Evolutionary conservation across 2,113 vertebrate species (phyloP), one percentile per base, ranked within the genome.

Genomic region (Zosterops pallidus): DNA sequence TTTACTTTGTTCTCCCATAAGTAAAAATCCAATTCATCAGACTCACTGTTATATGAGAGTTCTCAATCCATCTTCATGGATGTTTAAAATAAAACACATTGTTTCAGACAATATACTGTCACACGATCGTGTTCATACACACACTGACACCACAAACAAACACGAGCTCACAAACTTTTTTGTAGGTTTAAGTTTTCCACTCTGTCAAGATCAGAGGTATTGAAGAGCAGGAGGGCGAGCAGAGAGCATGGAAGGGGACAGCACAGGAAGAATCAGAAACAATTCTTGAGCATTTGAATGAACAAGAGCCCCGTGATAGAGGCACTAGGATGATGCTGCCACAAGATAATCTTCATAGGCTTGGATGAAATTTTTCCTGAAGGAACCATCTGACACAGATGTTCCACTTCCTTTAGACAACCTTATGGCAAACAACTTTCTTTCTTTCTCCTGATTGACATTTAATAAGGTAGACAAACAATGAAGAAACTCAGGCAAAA

Each of bases 231-330:
- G 12, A 92, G 50, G 60, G 20, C 72, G 80, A 97, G 88, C 77
- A 96, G 88, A 93, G 72, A 96, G 75, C 56, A 75, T 0, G 3
- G 52, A 95, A 96, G 52, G 33, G n/a, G 87, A 92, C 21, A 76
- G 65, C 81, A 93, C 72, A 79, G 24, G 59, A 96, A 93, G 82
- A 95, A 93, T 85, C 70, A 96, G 75, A 95, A 83, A 24, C 15
- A 59, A 55, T 84, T 84, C 59, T 33, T 23, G 37, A 95, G 90
- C 67, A 79, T 77, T 75, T 49, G 35, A 92, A 72, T 64, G 78
- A 84, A 95, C 56, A 72, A 77, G 93, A 97, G 59, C 21, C 42
- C n/a, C 52, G 52, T 50, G 35, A 87, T 23, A 82, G 82, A 78
- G 89, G 59, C 86, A 95, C 57, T 70, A 64, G 60, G 95, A 93